Conservation (phyloP, 1,140 invertebrate species). For the Nilaparvata lugens region DNA sequence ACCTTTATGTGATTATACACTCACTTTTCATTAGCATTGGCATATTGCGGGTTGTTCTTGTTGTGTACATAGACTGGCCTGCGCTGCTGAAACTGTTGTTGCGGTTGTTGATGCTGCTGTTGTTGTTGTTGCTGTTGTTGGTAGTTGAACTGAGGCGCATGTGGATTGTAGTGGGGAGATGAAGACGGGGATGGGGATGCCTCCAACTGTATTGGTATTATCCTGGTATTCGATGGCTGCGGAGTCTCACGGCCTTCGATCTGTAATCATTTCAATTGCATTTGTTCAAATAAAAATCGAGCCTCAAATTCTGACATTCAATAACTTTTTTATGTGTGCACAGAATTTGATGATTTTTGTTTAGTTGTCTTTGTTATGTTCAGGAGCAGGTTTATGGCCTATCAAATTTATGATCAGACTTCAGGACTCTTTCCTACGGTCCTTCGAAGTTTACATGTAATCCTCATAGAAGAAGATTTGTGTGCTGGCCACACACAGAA, state of each 20-base stretch:
- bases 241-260: constrained; percentile 27
- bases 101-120: constrained; percentile 21
- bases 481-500: too few relatives aligned
- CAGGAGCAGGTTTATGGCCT: too few relatives aligned
- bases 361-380: too few relatives aligned
- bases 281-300: too few relatives aligned
- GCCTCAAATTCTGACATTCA: too few relatives aligned
- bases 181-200: constrained; percentile 27
- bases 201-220: constrained; percentile 43
- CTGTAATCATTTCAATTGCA: too few relatives aligned
- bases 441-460: too few relatives aligned
- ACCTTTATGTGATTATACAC: background rate
- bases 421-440: too few relatives aligned
- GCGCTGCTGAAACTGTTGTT: constrained; percentile 24
- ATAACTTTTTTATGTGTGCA: too few relatives aligned
- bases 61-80: constrained; percentile 24
- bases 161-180: constrained; percentile 1
- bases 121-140: constrained; percentile 10
- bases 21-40: constrained; percentile 16
- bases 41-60: constrained; percentile 19
- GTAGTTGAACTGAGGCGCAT: constrained; percentile 6
- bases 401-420: too few relatives aligned
- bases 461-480: too few relatives aligned
- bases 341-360: too few relatives aligned
- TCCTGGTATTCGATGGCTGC: constrained; percentile 29